Evolutionary conservation across 2,888 invertebrate genomes (phyloP), one percentile per base, ranked within the genome.

Genomic region (Euplexia lucipara): DNA sequence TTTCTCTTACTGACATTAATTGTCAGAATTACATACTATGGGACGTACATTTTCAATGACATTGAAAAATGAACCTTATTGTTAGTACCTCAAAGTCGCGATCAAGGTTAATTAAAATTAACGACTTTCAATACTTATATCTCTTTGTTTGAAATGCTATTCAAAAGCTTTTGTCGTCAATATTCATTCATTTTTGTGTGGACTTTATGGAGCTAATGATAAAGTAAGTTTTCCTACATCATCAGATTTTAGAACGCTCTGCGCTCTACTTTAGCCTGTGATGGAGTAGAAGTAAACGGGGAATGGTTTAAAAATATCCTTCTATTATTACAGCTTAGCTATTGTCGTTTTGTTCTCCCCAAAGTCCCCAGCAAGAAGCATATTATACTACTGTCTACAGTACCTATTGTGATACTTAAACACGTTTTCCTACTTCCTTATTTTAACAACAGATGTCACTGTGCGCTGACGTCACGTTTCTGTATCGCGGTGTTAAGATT

Each of bases 361-460:
- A 26, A 9, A 2, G 9, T 12, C 14, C 16, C 16, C 8, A 35
- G 1, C 18, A n/a, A 53, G 8, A 52, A 39, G 5, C 1, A 2
- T 7, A n/a, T n/a, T n/a, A n/a, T n/a, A n/a, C n/a, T n/a, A n/a
- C 18, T 3, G 9, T 10, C n/a, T n/a, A 8, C 12, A 8, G 18
- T 34, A 1, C 2, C 0, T 2, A 14, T 53, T 53, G n/a, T 34
- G 32, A 8, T 30, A 5, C 1, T 1, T 8, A 18, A 37, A 22
- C 22, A 7, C 14, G 26, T 68, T 1, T 20, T 20, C 1, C 22
- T 70, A 14, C 9, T 64, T 61, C 32, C 12, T 32, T 12, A 7
- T 37, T 44, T n/a, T 18, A 59, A 0, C 44, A 64, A 45, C 18
- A 65, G 64, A 65, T 60, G 60, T 44, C 57, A n/a, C 37, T 57